These are phyloP conservation scores for Anas platyrhynchos DNA, from an alignment of 2,113 vertebrate genomes.

Conservation along the genomic window DNA sequence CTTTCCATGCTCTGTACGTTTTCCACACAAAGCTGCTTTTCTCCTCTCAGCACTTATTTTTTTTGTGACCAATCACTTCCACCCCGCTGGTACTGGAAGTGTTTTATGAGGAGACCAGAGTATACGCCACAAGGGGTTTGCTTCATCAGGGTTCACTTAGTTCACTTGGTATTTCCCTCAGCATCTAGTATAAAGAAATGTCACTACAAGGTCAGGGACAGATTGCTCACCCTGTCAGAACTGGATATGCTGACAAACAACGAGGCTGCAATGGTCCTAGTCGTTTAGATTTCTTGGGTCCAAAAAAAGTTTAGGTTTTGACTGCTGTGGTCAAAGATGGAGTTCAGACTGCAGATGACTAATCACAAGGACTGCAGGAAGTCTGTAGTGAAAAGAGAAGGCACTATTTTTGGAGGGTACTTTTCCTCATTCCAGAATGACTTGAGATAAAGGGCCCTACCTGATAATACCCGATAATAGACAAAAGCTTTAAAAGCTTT, in stretches of 20 bases:
- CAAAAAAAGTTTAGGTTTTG: neutral
- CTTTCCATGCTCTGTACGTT: neutral
- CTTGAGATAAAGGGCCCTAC: neutral
- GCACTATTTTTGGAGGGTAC: neutral
- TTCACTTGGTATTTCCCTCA: neutral
- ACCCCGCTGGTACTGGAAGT: neutral
- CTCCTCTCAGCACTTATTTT: neutral
- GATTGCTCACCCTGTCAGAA: neutral
- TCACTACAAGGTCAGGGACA: neutral
- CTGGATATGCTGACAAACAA: neutral
- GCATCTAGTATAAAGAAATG: neutral
- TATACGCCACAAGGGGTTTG: accelerated
- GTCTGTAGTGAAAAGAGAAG: neutral
- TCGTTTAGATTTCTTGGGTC: neutral
- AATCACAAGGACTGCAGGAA: neutral
- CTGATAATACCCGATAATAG: neutral
- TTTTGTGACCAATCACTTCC: neutral
- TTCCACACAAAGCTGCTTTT: neutral
- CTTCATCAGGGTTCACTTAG: neutral
- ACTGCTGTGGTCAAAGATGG: neutral
- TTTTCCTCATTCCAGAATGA: neutral
- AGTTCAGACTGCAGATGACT: neutral
- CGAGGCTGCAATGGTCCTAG: neutral
- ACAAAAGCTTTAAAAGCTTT: neutral
- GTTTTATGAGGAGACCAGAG: neutral